Evolutionary conservation across 1,140 invertebrate genomes (phyloP).

Genomic region (Drosophila ambigua): DNA sequence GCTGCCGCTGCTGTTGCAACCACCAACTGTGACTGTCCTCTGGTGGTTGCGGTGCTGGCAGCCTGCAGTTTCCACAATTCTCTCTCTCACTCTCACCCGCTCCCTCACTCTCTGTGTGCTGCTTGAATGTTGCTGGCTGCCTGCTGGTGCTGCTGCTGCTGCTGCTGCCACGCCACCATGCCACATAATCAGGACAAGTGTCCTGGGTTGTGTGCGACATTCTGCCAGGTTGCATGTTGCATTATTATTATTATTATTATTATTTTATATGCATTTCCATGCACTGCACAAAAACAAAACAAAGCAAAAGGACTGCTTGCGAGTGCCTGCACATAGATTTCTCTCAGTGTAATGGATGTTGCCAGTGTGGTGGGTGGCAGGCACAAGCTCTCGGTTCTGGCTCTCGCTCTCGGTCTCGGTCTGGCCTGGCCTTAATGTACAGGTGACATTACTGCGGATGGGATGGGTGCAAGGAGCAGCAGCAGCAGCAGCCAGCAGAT

Average conservation of each 20-base stretch:
- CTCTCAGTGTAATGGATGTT: constrained; percentile 14
- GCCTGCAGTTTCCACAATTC: neutral
- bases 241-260: constrained; percentile 71
- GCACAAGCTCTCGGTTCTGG: neutral
- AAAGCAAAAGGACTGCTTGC: neutral
- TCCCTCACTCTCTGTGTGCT: constrained; percentile 6
- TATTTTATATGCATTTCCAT: constrained; percentile 62
- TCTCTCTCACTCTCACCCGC: neutral
- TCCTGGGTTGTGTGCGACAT: constrained; percentile 56
- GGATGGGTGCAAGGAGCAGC: neutral
- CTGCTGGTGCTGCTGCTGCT: constrained; percentile 5
- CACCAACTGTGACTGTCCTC: constrained; percentile 50
- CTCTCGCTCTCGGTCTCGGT: neutral
- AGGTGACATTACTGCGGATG: constrained; percentile 60
- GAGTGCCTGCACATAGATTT: neutral
- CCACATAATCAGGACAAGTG: constrained; percentile 78
- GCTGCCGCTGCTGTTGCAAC: constrained; percentile 33
- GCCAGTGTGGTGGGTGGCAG: neutral
- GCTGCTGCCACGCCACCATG: constrained; percentile 28
- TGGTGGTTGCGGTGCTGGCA: constrained; percentile 36
- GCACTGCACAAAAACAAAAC: constrained; percentile 12
- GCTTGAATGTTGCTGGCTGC: constrained; percentile 25
- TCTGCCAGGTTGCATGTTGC: constrained; percentile 48
- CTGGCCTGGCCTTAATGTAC: constrained; percentile 50
- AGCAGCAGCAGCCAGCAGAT: constrained; percentile 20